Conservation (phyloP, 2,888 invertebrate species). For the Melipona beecheii region DNA sequence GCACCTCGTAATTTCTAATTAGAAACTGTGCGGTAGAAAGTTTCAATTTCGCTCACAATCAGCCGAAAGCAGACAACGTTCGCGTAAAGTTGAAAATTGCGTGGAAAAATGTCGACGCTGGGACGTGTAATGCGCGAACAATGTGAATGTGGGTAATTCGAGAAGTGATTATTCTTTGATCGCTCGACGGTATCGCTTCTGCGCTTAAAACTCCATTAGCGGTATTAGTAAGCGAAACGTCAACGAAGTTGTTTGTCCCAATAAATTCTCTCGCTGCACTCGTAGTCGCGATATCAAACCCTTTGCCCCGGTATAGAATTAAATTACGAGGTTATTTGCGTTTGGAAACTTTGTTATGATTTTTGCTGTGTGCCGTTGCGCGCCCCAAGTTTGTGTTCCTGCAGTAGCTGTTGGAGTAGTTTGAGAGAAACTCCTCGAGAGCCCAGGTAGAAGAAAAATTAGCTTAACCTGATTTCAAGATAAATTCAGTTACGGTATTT, state of each 20-base stretch:
- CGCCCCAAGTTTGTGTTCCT: neutral
- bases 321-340: neutral
- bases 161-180: neutral
- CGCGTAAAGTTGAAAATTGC: neutral
- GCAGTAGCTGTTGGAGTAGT: neutral
- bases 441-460: neutral
- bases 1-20: neutral
- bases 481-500: conserved; percentile 2
- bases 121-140: neutral
- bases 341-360: neutral
- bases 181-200: neutral
- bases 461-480: conserved; percentile 4
- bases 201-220: neutral
- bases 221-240: neutral
- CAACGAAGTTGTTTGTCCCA: neutral
- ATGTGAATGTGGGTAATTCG: neutral
- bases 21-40: neutral
- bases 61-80: neutral
- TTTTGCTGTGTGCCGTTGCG: neutral
- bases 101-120: too few relatives aligned
- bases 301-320: neutral
- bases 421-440: neutral
- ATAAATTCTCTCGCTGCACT: neutral
- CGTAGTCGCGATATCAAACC: neutral
- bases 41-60: neutral